A percentile compares a stretch with the other conserved stretches of the same genome.
These are phyloP conservation scores for Nyleta sp. DNA, from an alignment of 2,888 invertebrate genomes.

Conservation along the genomic window DNA sequence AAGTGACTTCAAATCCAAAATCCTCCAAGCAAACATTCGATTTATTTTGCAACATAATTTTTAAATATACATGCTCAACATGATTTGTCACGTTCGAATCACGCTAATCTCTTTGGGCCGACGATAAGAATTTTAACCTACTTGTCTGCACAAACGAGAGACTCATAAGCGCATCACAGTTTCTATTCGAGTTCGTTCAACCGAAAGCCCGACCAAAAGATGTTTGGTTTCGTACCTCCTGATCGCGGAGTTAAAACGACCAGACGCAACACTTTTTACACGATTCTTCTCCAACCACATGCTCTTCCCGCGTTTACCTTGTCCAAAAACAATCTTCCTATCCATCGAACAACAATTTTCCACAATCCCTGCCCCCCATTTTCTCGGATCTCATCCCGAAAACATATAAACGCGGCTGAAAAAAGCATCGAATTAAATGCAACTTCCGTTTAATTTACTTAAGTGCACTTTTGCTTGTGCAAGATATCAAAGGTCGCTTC, in stretches of 20 bases:
- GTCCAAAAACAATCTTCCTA: too few species aligned
- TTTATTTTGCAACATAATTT: too few species aligned
- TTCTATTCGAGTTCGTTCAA: conserved; percentile 29
- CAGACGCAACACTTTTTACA: too few species aligned
- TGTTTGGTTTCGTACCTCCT: conserved; percentile 50
- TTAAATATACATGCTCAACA: too few species aligned
- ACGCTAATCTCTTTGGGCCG: conserved; percentile 17
- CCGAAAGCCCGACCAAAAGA: conserved; percentile 25
- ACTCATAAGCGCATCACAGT: conserved; percentile 44
- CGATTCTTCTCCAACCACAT: too few species aligned
- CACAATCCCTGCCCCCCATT: not conserved
- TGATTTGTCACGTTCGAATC: conserved; percentile 11
- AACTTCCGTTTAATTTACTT: conserved; percentile 50
- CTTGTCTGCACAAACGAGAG: conserved; percentile 29
- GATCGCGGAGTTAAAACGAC: too few species aligned
- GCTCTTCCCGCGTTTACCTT: too few species aligned
- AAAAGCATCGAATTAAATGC: conserved; percentile 34
- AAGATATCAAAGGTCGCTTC: conserved; percentile 37
- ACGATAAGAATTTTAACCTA: conserved; percentile 42
- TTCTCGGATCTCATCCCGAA: not conserved
- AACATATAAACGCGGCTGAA: conserved; percentile 15
- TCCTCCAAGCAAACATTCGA: too few species aligned
- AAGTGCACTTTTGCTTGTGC: conserved; percentile 50
- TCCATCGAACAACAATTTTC: too few species aligned
- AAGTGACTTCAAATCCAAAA: too few species aligned